Evolutionary conservation across 2,113 vertebrate species (phyloP).

Genomic region (Collichthys lucidus): DNA sequence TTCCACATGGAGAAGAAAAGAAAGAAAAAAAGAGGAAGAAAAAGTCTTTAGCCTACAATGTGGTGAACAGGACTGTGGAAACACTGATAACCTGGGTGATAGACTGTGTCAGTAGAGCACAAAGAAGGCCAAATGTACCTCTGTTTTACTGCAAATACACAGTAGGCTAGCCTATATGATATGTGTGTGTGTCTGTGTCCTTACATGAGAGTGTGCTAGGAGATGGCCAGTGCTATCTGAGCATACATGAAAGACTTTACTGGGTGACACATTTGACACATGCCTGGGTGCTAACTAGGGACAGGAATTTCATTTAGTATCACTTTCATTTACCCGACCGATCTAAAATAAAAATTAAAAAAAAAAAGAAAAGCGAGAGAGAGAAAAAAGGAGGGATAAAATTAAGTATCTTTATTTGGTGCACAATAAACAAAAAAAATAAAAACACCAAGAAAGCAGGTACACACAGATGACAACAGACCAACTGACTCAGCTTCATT

Average conservation of each 20-base stretch:
- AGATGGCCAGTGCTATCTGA: constrained; percentile 57
- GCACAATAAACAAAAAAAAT: too few relatives aligned
- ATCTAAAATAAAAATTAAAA: not conserved
- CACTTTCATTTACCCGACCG: constrained; percentile 34
- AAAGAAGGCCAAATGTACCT: not conserved
- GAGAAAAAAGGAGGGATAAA: not conserved
- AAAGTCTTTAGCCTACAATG: constrained; percentile 1
- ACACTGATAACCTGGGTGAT: not conserved
- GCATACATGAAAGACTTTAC: constrained; percentile 60
- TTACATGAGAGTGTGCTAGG: not conserved
- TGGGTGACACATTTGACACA: constrained; percentile 55
- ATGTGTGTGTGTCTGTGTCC: constrained; percentile 5
- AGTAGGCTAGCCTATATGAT: not conserved
- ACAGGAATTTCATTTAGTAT: constrained; percentile 52
- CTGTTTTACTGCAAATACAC: not conserved
- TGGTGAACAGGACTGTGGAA: constrained; percentile 8
- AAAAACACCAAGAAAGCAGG: not conserved
- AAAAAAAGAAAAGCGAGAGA: not conserved
- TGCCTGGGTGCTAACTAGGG: constrained; percentile 46
- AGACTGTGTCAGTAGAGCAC: not conserved
- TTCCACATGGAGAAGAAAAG: constrained; percentile 7
- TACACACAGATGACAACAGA: not conserved
- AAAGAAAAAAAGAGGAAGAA: not conserved
- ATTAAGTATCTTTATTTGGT: not conserved
- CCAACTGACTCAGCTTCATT: too few relatives aligned